Conservation (phyloP, 2,113 vertebrate species). For the Galbula dea region DNA sequence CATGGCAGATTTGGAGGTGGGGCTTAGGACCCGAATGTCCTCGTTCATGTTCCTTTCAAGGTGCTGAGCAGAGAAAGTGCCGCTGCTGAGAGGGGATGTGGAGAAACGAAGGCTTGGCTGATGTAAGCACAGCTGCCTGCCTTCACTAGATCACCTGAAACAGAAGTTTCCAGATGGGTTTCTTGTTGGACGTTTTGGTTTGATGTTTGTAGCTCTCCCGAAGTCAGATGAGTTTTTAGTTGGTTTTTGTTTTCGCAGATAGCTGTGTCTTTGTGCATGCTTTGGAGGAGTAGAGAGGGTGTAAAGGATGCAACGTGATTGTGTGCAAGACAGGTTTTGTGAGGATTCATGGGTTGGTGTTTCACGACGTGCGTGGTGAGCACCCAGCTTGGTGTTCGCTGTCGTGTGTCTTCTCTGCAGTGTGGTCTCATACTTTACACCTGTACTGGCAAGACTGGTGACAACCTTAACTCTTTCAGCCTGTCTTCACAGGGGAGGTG, state of each 20-base stretch:
- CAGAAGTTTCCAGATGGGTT: accelerated
- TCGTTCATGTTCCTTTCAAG: accelerated
- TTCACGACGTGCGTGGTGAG: not conserved
- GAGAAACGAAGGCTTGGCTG: not conserved
- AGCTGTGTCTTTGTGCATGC: accelerated
- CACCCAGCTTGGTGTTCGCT: accelerated
- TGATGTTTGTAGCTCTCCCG: not conserved
- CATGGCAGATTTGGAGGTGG: accelerated
- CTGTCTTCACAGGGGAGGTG: no score
- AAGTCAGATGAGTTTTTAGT: not conserved
- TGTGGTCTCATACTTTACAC: accelerated
- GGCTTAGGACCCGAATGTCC: accelerated
- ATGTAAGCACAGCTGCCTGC: not conserved
- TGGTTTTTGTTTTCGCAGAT: not conserved
- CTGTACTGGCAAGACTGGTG: no score
- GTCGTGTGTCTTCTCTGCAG: no score
- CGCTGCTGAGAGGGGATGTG: accelerated
- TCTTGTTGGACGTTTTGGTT: not conserved
- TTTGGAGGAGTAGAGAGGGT: not conserved
- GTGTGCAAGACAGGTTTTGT: accelerated
- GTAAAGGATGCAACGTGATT: accelerated
- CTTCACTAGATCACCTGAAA: accelerated
- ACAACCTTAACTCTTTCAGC: no score
- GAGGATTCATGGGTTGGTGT: accelerated
- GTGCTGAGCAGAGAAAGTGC: accelerated